A percentile compares a stretch with the other conserved stretches of the same genome.
Conservation (phyloP, 1,140 invertebrate species). For the Zaprionus inermis region DNA sequence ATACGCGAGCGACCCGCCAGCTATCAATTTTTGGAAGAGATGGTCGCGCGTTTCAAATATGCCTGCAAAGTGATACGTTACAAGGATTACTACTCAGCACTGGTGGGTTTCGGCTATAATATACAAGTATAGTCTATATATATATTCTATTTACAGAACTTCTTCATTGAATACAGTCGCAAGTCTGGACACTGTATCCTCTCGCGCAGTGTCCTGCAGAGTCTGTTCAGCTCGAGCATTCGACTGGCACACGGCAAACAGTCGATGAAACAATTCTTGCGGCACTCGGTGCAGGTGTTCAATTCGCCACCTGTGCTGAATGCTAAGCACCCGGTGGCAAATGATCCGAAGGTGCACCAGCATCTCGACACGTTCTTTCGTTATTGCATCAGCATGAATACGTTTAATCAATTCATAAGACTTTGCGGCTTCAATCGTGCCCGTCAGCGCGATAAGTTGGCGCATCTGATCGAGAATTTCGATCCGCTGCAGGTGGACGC, state of each 20-base stretch:
- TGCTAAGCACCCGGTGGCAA: conserved; percentile 87
- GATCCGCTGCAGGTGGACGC: conserved; percentile 97
- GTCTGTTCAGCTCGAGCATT: conserved; percentile 88
- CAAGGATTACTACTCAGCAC: conserved; percentile 91
- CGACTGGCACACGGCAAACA: conserved; percentile 84
- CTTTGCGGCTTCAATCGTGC: conserved; percentile 97
- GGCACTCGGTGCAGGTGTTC: conserved; percentile 93
- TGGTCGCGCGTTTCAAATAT: conserved; percentile 91
- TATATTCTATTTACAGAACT: conserved; percentile 89
- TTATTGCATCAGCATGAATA: conserved; percentile 90
- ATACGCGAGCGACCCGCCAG: conserved; percentile 94
- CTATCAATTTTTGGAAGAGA: conserved; percentile 92
- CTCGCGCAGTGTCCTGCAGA: conserved; percentile 95
- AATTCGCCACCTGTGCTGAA: conserved; percentile 94
- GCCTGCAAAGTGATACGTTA: conserved; percentile 93
- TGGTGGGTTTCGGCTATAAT: conserved; percentile 86
- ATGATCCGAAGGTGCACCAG: conserved; percentile 85
- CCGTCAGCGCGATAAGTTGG: conserved; percentile 96
- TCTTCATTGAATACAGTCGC: conserved; percentile 96
- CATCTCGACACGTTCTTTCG: conserved; percentile 95
- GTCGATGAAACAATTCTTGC: conserved; percentile 91
- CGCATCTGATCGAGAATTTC: conserved; percentile 93
- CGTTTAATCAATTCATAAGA: conserved; percentile 94
- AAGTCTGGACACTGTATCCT: conserved; percentile 95
- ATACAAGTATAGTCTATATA: not conserved